Evolutionary conservation across 2,888 invertebrate species (phyloP).

Genomic region (Apomyelois bistriatella): DNA sequence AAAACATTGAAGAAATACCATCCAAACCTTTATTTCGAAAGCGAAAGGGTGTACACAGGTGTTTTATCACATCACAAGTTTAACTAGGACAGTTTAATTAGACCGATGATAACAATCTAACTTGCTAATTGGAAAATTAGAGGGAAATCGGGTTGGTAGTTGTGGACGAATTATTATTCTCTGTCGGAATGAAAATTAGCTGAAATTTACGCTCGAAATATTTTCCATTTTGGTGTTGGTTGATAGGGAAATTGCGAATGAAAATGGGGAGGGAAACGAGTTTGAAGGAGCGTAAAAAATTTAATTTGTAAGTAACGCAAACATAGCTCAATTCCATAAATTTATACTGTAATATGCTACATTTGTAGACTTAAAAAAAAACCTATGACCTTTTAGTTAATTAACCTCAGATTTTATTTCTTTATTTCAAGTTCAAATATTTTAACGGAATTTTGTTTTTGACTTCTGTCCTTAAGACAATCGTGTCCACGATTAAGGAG

Average conservation of each 20-base stretch:
- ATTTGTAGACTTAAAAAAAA: too few species aligned
- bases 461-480: too few species aligned
- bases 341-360: too few species aligned
- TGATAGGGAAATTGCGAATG: neutral
- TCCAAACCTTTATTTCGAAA: slow-evolving; percentile 25
- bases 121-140: slow-evolving; percentile 10
- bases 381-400: too few species aligned
- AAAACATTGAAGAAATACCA: too few species aligned
- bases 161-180: neutral
- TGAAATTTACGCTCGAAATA: neutral
- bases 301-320: too few species aligned
- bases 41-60: slow-evolving; percentile 44
- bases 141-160: neutral
- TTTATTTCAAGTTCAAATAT: too few species aligned
- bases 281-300: too few species aligned
- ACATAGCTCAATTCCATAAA: too few species aligned
- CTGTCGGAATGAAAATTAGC: neutral
- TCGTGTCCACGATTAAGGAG: too few species aligned
- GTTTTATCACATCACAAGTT: slow-evolving; percentile 16
- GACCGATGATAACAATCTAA: neutral
- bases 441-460: too few species aligned
- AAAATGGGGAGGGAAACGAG: neutral
- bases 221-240: neutral
- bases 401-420: too few species aligned
- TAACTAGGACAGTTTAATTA: slow-evolving; percentile 23